Evolutionary conservation across 1,140 invertebrate genomes (phyloP).

Genomic region (Condylostylus longicornis): DNA sequence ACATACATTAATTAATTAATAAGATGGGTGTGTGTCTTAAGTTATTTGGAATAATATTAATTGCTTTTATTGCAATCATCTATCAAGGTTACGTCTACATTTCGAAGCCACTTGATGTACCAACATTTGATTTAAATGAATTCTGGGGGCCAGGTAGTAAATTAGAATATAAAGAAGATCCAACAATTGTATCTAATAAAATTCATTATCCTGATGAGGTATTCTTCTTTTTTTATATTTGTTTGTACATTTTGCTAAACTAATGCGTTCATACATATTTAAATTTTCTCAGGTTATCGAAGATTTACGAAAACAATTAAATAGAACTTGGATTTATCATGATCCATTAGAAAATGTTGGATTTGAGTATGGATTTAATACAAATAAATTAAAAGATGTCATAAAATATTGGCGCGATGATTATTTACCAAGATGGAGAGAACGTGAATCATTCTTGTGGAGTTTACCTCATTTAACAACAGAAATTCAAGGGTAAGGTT

Average conservation of each 20-base stretch:
- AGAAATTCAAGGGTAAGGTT: slow-evolving; percentile 42
- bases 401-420: slow-evolving; percentile 55
- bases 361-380: slow-evolving; percentile 67
- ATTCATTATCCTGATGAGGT: slow-evolving; percentile 6
- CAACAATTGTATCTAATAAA: slow-evolving; percentile 17
- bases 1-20: no score
- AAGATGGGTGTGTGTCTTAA: no score
- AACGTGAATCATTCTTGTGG: slow-evolving; percentile 52
- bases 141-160: slow-evolving; percentile 20
- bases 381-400: slow-evolving; percentile 46
- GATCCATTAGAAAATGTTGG: slow-evolving; percentile 48
- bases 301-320: slow-evolving; percentile 44
- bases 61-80: slow-evolving; percentile 11
- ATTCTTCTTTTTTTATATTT: not conserved
- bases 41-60: no score
- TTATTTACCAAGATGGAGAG: slow-evolving; percentile 51
- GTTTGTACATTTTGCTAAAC: slow-evolving; percentile 1
- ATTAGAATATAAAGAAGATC: slow-evolving; percentile 15
- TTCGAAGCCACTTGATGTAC: slow-evolving; percentile 13
- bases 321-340: slow-evolving; percentile 36
- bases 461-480: slow-evolving; percentile 56
- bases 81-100: slow-evolving; percentile 20
- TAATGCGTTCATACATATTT: not conserved
- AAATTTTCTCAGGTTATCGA: slow-evolving; percentile 35
- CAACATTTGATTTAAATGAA: slow-evolving; percentile 18